Evolutionary conservation across 2,113 vertebrate genomes (phyloP), one percentile per base, ranked within the genome.

Genomic region (Chaetorhynchus papuensis): DNA sequence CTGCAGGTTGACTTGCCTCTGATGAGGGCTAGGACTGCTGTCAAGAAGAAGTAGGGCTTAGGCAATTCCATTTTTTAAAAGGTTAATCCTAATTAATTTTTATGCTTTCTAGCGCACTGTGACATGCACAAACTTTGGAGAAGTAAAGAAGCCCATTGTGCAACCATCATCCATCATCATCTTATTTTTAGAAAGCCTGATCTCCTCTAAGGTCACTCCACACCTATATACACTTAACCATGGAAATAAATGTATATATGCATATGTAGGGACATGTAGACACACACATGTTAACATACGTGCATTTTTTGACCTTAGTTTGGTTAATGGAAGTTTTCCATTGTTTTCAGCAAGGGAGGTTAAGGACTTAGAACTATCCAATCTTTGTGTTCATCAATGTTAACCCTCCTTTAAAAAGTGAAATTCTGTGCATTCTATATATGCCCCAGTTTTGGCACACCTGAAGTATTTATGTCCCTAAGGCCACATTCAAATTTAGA

Each of bases 1-100:
- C 85, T 93, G 83, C 87, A 83, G 49, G 87, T 56, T 66, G 90
- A 94, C 94, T 96, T 95, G 83, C 95, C 75, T 76, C 79, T 79
- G 65, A 61, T 52, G 59, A 87, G 27, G 14, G 21, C 37, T 37
- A 72, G 68, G 74, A 64, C 50, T 87, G 52, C 83, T 90, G 69
- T 81, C 52, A 76, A 72, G 77, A 39, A 76, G 72, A 66, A 49
- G 13, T 11, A 78, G 42, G 10, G 59, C 75, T 79, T 92, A 83
- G 37, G 28, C 3, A 56, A 37, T 77, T 93, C 45, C 8, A 2
- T 65, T 94, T 90, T 90, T 68, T 19, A 13, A 65, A 93, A 81
- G 59, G 53, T 66, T 68, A 64, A 45, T 56, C 41, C 56, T 68
- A 33, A n/a, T 74, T 68, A 54, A 47, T 83, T 89, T 78, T 68